A percentile compares a stretch with the other conserved stretches of the same genome.
Evolutionary conservation across 2,113 vertebrate species (phyloP).

Genomic region (Eulemur macaco): DNA sequence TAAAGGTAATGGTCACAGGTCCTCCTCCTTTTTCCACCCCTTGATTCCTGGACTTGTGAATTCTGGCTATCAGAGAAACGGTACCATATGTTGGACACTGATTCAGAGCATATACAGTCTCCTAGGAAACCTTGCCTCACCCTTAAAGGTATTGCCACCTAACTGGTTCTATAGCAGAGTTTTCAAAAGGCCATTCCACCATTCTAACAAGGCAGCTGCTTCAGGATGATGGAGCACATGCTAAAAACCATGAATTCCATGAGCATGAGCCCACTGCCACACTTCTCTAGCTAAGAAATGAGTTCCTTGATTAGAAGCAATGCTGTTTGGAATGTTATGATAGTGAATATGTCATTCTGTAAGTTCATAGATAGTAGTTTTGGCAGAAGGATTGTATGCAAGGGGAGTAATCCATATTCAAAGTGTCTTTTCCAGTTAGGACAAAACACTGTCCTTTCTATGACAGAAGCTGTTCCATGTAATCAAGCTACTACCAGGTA

Average conservation of each 20-base stretch:
- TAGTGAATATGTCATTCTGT: not conserved
- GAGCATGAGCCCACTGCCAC: not conserved
- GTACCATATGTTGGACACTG: not conserved
- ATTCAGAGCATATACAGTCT: not conserved
- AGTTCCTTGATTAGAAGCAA: not conserved
- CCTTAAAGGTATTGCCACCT: not conserved
- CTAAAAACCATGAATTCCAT: not conserved
- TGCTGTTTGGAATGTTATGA: not conserved
- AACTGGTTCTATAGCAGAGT: not conserved
- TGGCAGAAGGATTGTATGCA: not conserved
- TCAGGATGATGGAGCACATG: not conserved
- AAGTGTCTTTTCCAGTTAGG: not conserved
- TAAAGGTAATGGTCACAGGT: accelerated
- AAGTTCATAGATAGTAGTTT: not conserved
- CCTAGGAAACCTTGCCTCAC: not conserved
- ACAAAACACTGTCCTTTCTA: not conserved
- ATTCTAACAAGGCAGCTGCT: not conserved
- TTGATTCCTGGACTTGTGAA: not conserved
- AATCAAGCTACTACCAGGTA: not conserved
- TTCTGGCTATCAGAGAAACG: not conserved
- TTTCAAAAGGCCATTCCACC: not conserved
- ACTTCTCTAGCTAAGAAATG: not conserved
- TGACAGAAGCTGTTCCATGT: not conserved
- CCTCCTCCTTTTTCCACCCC: not conserved
- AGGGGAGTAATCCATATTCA: not conserved